Evolutionary conservation across 2,888 invertebrate species (phyloP).

Genomic region (Icerya purchasi): DNA sequence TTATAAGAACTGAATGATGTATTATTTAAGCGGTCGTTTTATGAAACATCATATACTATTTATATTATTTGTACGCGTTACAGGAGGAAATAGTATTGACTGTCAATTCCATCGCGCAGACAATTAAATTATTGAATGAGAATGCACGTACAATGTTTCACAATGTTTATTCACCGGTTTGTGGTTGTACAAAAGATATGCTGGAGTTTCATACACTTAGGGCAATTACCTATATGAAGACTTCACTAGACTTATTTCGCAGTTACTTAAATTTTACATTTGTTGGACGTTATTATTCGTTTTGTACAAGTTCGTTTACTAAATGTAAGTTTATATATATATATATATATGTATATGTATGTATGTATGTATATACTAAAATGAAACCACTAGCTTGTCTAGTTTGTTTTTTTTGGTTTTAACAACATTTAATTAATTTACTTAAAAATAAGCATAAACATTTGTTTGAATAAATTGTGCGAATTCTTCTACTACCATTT

Average conservation of each 20-base stretch:
- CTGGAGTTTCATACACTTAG: not conserved
- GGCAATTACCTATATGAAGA: not conserved
- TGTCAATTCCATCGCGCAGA: not conserved
- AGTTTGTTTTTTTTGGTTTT: no score
- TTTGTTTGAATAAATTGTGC: not conserved
- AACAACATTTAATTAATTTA: no score
- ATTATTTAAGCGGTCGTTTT: no score
- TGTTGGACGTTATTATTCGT: not conserved
- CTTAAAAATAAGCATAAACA: no score
- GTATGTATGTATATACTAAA: no score
- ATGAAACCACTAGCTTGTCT: no score
- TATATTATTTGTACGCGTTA: not conserved
- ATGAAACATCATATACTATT: no score
- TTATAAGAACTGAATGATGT: no score
- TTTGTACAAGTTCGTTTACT: not conserved
- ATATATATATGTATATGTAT: no score
- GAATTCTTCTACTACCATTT: no score
- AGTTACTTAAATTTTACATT: not conserved
- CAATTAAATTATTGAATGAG: not conserved
- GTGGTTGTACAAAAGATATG: not conserved
- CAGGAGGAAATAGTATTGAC: not conserved
- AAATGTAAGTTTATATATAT: not conserved
- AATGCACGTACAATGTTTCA: not conserved
- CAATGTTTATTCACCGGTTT: not conserved
- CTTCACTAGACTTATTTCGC: not conserved